phyloP scores from a whole-genome alignment of 2,113 vertebrate genomes.

The Sphaerodactylus townsendi region DNA sequence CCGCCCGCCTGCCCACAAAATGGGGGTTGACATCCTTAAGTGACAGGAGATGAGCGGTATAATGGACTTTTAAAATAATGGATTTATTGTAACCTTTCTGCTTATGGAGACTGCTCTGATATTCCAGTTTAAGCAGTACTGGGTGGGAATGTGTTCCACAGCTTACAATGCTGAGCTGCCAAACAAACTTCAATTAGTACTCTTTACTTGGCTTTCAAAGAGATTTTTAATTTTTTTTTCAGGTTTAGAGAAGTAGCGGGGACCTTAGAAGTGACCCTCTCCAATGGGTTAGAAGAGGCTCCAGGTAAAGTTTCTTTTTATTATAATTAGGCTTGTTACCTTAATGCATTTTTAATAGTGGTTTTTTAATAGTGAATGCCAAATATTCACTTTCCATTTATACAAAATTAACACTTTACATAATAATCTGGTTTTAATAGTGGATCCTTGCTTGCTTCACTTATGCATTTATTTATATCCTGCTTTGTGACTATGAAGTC shows the following conservation, averaged over 20 bases:
- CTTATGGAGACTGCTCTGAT: too few relatives aligned
- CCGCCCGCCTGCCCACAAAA: too few relatives aligned
- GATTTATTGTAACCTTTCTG: neutral
- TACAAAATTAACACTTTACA: neutral
- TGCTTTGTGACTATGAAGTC: too few relatives aligned
- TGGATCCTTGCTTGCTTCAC: neutral
- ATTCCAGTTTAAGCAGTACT: neutral
- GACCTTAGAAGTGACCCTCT: constrained; percentile 85
- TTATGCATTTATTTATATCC: neutral
- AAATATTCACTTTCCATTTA: neutral
- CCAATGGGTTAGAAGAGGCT: constrained; percentile 81
- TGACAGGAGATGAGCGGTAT: neutral
- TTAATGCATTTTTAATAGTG: neutral
- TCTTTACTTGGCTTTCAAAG: constrained; percentile 3
- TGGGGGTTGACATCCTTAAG: neutral
- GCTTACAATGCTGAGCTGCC: neutral
- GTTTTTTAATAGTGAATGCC: neutral
- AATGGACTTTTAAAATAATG: neutral
- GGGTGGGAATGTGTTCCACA: neutral
- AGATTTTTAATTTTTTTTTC: constrained; percentile 19
- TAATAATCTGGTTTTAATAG: neutral
- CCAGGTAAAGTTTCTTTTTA: constrained; percentile 77
- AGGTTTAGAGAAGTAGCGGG: constrained; percentile 96
- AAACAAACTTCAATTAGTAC: neutral
- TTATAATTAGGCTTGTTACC: neutral